phyloP scores from a whole-genome alignment of 2,888 invertebrate genomes.

The Elmis aenea region DNA sequence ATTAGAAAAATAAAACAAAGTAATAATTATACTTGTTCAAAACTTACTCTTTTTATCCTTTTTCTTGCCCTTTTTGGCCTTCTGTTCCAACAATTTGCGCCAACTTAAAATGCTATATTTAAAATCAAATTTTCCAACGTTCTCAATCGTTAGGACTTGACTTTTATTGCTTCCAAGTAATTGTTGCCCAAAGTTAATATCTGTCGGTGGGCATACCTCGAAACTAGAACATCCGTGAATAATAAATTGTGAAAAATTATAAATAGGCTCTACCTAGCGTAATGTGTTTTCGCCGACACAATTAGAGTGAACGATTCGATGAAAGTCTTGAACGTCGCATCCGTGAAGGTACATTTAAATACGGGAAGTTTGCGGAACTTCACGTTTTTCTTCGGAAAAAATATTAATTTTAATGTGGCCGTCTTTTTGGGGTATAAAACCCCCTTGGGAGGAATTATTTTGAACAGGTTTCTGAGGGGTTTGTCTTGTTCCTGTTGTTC shows the following conservation, averaged over 20 bases:
- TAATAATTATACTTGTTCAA: slow-evolving; percentile 9
- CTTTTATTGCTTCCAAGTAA: slow-evolving; percentile 50
- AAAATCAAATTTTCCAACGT: slow-evolving; percentile 56
- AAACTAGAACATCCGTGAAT: slow-evolving; percentile 51
- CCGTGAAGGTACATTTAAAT: slow-evolving; percentile 32
- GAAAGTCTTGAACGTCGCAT: slow-evolving; percentile 30
- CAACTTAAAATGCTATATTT: slow-evolving; percentile 30
- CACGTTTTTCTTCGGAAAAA: slow-evolving; percentile 30
- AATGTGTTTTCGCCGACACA: slow-evolving; percentile 34
- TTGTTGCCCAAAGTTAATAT: slow-evolving; percentile 57
- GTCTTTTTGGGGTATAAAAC: slow-evolving; percentile 23
- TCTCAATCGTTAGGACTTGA: slow-evolving; percentile 55
- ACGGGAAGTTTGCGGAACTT: slow-evolving; percentile 33
- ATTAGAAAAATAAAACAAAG: too few species aligned
- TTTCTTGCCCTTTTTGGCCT: slow-evolving; percentile 11
- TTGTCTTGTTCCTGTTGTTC: slow-evolving; percentile 13
- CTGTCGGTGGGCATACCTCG: slow-evolving; percentile 53
- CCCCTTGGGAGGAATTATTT: slow-evolving; percentile 11
- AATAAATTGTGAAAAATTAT: too few species aligned
- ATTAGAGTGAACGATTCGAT: slow-evolving; percentile 32
- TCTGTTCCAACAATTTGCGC: slow-evolving; percentile 18
- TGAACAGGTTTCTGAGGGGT: slow-evolving; percentile 19
- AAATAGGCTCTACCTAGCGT: slow-evolving; percentile 36
- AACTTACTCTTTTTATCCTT: slow-evolving; percentile 12
- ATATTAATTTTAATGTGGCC: slow-evolving; percentile 24